phyloP scores from a whole-genome alignment of 2,113 vertebrate species.

The Megaptera novaeangliae region DNA sequence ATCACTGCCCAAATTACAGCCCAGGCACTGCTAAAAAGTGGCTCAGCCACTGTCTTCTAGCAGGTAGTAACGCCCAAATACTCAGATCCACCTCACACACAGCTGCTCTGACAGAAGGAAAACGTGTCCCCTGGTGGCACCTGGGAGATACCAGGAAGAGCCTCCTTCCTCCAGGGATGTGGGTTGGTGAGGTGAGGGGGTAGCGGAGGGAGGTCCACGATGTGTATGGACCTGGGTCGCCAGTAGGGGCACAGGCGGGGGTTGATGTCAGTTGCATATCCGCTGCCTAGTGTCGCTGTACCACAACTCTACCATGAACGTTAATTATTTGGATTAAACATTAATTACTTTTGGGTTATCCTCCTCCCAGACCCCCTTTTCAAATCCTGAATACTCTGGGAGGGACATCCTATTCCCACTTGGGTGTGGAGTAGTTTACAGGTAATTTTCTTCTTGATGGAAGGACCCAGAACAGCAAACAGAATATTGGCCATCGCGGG shows the following conservation, averaged over 20 bases:
- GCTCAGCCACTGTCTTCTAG: not conserved
- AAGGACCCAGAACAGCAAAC: not conserved
- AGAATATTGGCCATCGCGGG: accelerated
- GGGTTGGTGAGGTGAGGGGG: not conserved
- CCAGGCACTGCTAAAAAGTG: accelerated
- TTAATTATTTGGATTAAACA: not conserved
- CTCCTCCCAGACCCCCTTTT: not conserved
- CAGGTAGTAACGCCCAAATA: accelerated
- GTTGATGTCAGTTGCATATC: accelerated
- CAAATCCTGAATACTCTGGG: not conserved
- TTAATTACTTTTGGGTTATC: not conserved
- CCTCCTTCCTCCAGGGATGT: not conserved
- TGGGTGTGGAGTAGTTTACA: not conserved
- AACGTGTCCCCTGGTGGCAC: accelerated
- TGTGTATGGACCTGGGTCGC: not conserved
- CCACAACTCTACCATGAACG: not conserved
- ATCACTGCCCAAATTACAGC: not conserved
- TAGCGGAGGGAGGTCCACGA: accelerated
- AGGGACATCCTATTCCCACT: not conserved
- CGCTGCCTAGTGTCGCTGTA: accelerated
- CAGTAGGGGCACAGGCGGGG: accelerated
- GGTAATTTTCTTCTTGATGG: not conserved
- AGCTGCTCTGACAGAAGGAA: not conserved
- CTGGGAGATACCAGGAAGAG: not conserved
- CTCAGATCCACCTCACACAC: accelerated